phyloP scores from a whole-genome alignment of 53 echinoderm and acorn worm genomes.

The Echinometra lucunter region DNA sequence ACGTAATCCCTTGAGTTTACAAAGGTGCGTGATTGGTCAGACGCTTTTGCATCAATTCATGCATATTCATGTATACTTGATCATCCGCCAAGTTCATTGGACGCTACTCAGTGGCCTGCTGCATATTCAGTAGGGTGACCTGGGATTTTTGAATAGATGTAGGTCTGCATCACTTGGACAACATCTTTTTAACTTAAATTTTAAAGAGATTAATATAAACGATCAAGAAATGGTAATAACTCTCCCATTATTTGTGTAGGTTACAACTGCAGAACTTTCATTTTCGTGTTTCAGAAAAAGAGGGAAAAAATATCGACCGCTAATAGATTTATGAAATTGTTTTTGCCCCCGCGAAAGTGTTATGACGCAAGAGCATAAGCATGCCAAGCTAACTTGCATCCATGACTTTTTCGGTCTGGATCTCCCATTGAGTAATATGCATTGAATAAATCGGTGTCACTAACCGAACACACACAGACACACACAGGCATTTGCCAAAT shows the following conservation, averaged over 20 bases:
- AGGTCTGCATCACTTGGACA: background rate
- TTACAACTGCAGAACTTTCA: background rate
- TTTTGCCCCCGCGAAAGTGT: constrained; percentile 8
- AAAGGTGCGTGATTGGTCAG: constrained; percentile 34
- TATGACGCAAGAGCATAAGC: constrained; percentile 30
- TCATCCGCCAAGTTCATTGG: background rate
- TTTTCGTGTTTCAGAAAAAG: background rate
- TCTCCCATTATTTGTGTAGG: background rate
- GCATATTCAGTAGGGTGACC: background rate
- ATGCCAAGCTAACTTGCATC: background rate
- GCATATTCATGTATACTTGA: constrained; percentile 1
- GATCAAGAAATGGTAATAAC: background rate
- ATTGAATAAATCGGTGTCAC: background rate
- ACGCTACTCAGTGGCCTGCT: background rate
- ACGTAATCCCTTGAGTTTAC: background rate
- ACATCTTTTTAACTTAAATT: background rate
- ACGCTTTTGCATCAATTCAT: background rate
- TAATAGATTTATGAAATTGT: background rate
- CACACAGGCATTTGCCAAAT: background rate
- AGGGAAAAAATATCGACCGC: background rate
- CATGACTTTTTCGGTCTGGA: background rate
- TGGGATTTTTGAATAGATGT: background rate
- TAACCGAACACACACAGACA: constrained; percentile 32
- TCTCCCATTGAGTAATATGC: constrained; percentile 29
- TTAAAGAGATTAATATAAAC: background rate